Evolutionary conservation across 2,113 vertebrate species (phyloP).

Genomic region (Crotophaga sulcirostris): DNA sequence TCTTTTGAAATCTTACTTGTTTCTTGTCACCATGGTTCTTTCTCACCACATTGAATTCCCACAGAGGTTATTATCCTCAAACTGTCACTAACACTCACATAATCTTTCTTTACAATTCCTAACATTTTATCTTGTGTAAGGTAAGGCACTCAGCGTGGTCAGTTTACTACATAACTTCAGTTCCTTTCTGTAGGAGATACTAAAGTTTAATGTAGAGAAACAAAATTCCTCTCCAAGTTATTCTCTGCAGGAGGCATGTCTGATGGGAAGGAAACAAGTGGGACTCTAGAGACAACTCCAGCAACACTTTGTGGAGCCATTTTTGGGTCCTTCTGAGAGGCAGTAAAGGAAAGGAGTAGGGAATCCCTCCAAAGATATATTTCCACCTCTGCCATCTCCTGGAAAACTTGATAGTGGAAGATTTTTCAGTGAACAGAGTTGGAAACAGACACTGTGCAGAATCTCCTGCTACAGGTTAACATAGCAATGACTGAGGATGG

Average conservation of each 20-base stretch:
- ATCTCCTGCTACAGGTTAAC: background rate
- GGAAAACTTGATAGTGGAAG: background rate
- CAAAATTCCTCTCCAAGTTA: background rate
- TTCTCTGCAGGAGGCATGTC: background rate
- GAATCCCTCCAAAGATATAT: background rate
- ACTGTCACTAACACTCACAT: background rate
- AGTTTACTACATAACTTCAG: background rate
- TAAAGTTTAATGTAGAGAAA: background rate
- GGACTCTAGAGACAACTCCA: background rate
- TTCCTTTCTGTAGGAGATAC: background rate
- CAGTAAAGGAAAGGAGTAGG: background rate
- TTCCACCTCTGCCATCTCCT: background rate
- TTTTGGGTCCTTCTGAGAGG: background rate
- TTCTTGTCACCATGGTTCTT: background rate
- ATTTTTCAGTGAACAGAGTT: background rate
- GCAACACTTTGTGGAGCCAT: background rate
- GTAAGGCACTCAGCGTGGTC: accelerated
- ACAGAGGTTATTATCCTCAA: background rate
- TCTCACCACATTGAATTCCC: background rate
- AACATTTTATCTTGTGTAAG: background rate
- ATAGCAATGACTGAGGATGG: background rate
- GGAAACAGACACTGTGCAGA: background rate
- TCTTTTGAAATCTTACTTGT: background rate
- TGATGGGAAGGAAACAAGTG: background rate
- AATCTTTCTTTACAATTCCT: background rate